phyloP scores from a whole-genome alignment of 2,888 invertebrate species.

The Mythimna pallens region DNA sequence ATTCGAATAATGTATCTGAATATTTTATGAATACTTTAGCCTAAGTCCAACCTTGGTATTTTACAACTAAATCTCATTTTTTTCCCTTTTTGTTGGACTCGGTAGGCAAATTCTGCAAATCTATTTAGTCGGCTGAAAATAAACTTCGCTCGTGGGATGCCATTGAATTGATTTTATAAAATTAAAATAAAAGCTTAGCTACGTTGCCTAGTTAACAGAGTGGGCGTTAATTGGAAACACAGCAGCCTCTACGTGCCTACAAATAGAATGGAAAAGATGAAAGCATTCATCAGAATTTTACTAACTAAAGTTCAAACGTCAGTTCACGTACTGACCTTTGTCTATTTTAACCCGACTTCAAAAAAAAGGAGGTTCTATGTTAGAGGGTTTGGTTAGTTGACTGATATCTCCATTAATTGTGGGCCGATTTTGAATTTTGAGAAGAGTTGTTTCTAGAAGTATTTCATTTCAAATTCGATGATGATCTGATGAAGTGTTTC shows the following conservation, averaged over 20 bases:
- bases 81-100: constrained; percentile 30
- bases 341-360: neutral
- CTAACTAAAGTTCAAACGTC: constrained; percentile 39
- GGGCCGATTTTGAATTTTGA: too few relatives aligned
- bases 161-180: constrained; percentile 53
- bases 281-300: constrained; percentile 51
- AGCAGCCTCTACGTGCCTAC: constrained; percentile 69
- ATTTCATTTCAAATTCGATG: too few relatives aligned
- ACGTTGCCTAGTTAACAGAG: constrained; percentile 58
- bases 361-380: too few relatives aligned
- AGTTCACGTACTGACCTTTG: constrained; percentile 31
- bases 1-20: constrained; percentile 29
- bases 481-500: too few relatives aligned
- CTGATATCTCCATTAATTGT: too few relatives aligned
- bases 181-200: constrained; percentile 63
- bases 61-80: constrained; percentile 24
- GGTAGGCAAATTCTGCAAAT: constrained; percentile 27
- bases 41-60: constrained; percentile 17
- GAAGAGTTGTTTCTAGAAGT: too few relatives aligned
- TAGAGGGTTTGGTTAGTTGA: too few relatives aligned
- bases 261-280: constrained; percentile 70
- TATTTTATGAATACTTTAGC: constrained; percentile 34
- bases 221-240: constrained; percentile 77
- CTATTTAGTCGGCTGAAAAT: constrained; percentile 32
- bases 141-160: constrained; percentile 32